phyloP scores from a whole-genome alignment of 1,140 invertebrate species.

The Rhynchophorus ferrugineus region DNA sequence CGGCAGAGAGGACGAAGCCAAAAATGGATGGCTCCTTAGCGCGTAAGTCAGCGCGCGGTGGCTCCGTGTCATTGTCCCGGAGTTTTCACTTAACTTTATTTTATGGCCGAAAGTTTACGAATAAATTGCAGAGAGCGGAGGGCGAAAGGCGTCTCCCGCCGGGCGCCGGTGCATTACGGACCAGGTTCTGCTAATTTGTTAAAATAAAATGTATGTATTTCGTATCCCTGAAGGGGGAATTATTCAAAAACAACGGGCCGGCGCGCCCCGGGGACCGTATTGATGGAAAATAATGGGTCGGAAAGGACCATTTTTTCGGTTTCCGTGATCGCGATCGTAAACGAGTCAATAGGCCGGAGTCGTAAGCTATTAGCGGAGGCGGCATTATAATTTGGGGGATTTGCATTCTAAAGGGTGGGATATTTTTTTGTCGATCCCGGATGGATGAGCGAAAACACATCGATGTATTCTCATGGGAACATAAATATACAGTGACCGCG shows the following conservation, averaged over 20 bases:
- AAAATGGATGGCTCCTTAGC: too few relatives aligned
- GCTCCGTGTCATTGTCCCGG: neutral
- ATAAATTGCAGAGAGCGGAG: constrained; percentile 3
- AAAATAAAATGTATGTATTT: constrained; percentile 13
- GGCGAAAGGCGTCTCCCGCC: neutral
- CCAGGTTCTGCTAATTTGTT: constrained; percentile 5
- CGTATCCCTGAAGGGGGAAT: neutral
- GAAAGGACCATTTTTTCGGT: neutral
- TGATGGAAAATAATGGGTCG: neutral
- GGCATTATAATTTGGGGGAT: too few relatives aligned
- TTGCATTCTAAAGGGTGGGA: too few relatives aligned
- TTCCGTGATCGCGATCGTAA: too few relatives aligned
- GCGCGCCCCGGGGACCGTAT: neutral
- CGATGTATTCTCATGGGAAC: too few relatives aligned
- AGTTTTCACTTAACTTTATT: neutral
- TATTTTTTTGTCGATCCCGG: too few relatives aligned
- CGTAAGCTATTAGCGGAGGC: too few relatives aligned
- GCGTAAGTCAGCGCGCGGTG: too few relatives aligned
- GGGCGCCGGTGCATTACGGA: constrained; percentile 4
- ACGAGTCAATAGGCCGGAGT: too few relatives aligned
- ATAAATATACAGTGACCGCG: too few relatives aligned
- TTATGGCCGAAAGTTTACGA: constrained; percentile 1
- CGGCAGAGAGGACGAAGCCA: too few relatives aligned
- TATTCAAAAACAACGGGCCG: constrained; percentile 1
- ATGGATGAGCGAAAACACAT: too few relatives aligned